Base-by-base conservation (phyloP, 35 echinoderm and acorn worm species). In the Apostichopus parvimensis region DNA sequence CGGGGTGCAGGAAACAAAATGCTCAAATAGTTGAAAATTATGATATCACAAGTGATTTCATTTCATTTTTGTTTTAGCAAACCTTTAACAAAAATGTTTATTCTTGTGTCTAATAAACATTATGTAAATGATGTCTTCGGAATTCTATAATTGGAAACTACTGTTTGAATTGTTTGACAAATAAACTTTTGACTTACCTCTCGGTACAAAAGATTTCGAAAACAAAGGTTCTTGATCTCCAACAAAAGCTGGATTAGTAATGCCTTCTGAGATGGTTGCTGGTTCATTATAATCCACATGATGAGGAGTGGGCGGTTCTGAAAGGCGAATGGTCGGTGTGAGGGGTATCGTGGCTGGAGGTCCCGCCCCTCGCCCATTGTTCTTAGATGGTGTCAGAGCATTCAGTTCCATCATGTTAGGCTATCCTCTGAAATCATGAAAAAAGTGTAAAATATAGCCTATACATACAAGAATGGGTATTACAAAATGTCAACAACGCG, bases 241-340 rank as follows among this genome's bases (percentile, higher is more conserved):
- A 3, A 89, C 87, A 89, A 77, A 90, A 4, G 68, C 88, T 8
- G 88, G 88, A 23, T 90, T 90, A 26, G n/a, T 54, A 6, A 90
- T 23, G 7, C 88, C 88, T 1, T 59, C 59, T 11, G 57, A 9
- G 13, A 62, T 59, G 9, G 22, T 59, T 45, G 34, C 34, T 17
- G 10, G 12, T 17, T 17, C 88, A 56, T 90, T 45, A n/a, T 17
- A 34, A 53, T 11, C 88, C 64, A 25, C 88, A 56, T 90, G 88
- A 1, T 77, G 23, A 6, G 88, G 88, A 17, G 88, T 56, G 23
- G 88, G 73, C 4, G 88, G 88, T n/a, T 90, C 88, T n/a, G 88
- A 90, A 1, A 90, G 68, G 15, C 88, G 88, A 78, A 90, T 90
- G 68, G 88, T 90, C 8, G 88, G 88, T 6, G 88, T 90, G 28